Conservation (phyloP, 2,113 vertebrate genomes). For the Pongo pygmaeus region DNA sequence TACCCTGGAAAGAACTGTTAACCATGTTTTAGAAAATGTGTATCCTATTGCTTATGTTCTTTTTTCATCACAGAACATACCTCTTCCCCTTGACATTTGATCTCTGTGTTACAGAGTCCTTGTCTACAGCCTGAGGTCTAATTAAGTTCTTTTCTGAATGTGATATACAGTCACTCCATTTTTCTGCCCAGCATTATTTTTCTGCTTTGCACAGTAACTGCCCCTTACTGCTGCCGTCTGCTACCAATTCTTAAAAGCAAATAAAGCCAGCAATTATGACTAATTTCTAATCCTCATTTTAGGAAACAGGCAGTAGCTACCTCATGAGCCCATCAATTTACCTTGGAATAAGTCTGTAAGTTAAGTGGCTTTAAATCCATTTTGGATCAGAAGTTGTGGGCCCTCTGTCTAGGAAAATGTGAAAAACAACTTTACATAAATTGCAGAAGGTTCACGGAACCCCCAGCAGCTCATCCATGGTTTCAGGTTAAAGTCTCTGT, state of each 20-base stretch:
- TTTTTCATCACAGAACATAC: neutral
- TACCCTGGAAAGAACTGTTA: neutral
- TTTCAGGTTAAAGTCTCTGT: neutral
- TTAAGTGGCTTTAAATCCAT: neutral
- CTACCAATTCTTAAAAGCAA: conserved; percentile 18
- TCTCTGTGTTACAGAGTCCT: neutral
- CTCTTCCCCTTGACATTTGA: neutral
- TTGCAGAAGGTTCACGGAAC: neutral
- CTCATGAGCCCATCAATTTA: neutral
- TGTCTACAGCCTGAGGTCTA: neutral
- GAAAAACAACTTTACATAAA: neutral
- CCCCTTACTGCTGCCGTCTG: neutral
- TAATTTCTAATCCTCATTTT: neutral
- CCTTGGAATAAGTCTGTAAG: neutral
- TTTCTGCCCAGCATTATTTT: neutral
- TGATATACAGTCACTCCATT: neutral
- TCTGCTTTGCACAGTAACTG: neutral
- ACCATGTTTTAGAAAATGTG: neutral
- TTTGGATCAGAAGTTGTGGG: neutral
- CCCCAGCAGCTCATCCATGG: neutral
- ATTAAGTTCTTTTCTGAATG: neutral
- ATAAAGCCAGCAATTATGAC: neutral
- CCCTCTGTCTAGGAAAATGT: neutral
- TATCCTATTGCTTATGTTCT: neutral
- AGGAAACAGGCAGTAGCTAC: neutral